Base-by-base conservation (phyloP, 2,888 invertebrate genomes). In the Ichneumoninae sp. region DNA sequence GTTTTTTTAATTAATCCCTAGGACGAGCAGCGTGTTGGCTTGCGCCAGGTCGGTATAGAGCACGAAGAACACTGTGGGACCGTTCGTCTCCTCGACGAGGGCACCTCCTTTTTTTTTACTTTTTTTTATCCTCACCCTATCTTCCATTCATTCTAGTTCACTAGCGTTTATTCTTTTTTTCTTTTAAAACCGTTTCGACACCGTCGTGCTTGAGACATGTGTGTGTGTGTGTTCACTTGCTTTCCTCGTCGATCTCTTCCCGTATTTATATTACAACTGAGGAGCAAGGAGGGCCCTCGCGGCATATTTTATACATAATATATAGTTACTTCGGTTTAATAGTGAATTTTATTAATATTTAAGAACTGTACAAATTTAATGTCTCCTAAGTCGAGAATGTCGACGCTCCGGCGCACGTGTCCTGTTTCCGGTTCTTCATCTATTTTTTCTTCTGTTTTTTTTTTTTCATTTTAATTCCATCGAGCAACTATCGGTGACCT, bases 361-460 rank as follows among this genome's bases (percentile, higher is more conserved):
- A 93, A 92, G 93, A 93, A 93, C 93, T 93, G 93, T 93, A 93
- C 93, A 93, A 93, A 93, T 93, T 93, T 90, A 93, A 93, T 93
- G 93, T 93, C 90, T 92, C 93, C 93, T 93, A 93, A 92, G 89
- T 90, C 89, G 91, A 92, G 91, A 91, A 87, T 87, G 87, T 91
- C 93, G 91, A 92, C 93, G 92, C 91, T 91, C 90, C 90, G 89
- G 88, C 89, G 89, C 88, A 89, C 88, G 88, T 89, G 89, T 90
- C 90, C 81, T 30, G 57, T 54, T 71, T 65, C 68, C 65, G n/a
- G 54, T 80, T 81, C 63, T 70, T 65, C 22, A 60, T 57, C 54
- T 79, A 83, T 36, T 30, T 47, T 60, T 47, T 33, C 57, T 63
- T 26, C 26, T 26, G 26, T 3, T 26, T 26, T 26, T 50, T 44